A percentile compares a stretch with the other conserved stretches of the same genome.
phyloP scores from a whole-genome alignment of 2,113 vertebrate species.

The Canis aureus region DNA sequence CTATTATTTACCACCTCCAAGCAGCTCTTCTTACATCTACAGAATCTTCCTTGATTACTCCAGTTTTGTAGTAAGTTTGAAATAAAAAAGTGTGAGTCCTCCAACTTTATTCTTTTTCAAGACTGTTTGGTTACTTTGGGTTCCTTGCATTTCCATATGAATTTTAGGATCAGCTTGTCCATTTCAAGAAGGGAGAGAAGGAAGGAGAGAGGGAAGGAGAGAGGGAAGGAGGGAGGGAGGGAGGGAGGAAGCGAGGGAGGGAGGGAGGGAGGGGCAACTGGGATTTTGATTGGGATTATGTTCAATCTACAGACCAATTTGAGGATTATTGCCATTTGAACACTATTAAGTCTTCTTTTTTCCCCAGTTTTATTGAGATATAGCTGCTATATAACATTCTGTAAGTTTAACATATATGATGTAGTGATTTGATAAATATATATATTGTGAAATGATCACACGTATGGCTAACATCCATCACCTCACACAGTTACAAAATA shows the following conservation, averaged over 20 bases:
- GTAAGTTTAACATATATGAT: neutral
- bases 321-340: neutral
- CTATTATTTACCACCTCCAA: neutral
- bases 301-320: neutral
- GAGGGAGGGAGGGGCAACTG: neutral
- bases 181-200: neutral
- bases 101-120: neutral
- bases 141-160: constrained; percentile 18
- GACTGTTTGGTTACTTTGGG: neutral
- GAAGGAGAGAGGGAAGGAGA: neutral
- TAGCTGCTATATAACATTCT: neutral
- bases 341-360: constrained; percentile 14
- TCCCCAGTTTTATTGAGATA: neutral
- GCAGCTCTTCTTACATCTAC: neutral
- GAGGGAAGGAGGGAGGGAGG: neutral
- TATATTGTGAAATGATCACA: constrained; percentile 1
- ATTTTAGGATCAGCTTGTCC: neutral
- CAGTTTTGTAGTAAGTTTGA: constrained; percentile 13
- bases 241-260: neutral
- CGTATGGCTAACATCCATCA: neutral
- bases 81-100: constrained; percentile 15
- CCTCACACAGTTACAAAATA: neutral
- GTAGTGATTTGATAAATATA: neutral
- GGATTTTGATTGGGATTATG: neutral
- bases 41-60: neutral